phyloP scores from a whole-genome alignment of 2,797 vertebrate species.

The Epinephelus awoara region DNA sequence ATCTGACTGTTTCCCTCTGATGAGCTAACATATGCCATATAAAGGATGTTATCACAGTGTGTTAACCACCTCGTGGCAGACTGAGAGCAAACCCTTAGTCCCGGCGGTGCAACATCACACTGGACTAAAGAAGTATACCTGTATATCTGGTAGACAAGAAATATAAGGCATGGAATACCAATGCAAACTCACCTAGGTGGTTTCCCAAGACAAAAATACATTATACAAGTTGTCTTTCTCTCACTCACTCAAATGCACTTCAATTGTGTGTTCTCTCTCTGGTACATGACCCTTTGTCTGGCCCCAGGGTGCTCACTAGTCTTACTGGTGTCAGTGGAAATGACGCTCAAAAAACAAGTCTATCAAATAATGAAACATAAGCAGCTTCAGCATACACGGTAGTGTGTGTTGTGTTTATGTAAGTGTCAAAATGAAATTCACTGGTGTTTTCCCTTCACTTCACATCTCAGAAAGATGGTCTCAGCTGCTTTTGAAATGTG shows the following conservation, averaged over 20 bases:
- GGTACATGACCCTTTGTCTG: neutral
- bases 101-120: neutral
- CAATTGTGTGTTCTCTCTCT: neutral
- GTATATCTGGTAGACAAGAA: neutral
- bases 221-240: neutral
- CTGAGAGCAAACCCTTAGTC: neutral
- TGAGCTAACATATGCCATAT: neutral
- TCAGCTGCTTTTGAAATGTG: constrained; percentile 9
- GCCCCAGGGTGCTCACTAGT: neutral
- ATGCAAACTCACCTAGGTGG: neutral
- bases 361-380: neutral
- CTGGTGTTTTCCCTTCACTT: neutral
- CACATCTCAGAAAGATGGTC: neutral
- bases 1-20: neutral
- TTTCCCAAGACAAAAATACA: neutral
- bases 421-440: neutral
- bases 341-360: neutral
- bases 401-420: neutral
- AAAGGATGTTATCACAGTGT: neutral
- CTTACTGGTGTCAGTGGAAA: neutral
- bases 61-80: neutral
- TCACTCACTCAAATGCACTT: neutral
- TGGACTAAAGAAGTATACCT: neutral
- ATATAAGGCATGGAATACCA: neutral
- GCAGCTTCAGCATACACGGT: neutral